Evolutionary conservation across 1,140 invertebrate genomes (phyloP).

Genomic region (Colletes gigas): DNA sequence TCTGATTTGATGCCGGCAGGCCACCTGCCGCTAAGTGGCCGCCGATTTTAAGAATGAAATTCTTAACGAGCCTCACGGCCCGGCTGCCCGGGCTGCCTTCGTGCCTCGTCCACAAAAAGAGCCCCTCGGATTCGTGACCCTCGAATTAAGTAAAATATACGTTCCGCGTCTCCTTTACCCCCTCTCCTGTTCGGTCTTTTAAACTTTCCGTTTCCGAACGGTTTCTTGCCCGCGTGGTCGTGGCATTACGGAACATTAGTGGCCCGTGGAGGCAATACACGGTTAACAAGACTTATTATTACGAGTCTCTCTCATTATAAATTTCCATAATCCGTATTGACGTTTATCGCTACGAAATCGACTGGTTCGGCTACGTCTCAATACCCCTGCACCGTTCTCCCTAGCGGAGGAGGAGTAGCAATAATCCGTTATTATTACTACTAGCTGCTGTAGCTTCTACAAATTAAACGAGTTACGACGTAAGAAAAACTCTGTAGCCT

Average conservation of each 20-base stretch:
- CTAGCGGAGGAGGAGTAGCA: neutral
- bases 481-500: neutral
- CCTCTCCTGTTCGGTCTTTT: neutral
- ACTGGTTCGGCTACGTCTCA: constrained; percentile 1
- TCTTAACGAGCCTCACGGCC: constrained; percentile 66
- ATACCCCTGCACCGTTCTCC: neutral
- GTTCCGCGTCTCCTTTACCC: constrained; percentile 1
- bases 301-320: constrained; percentile 33
- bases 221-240: neutral
- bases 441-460: too few species aligned
- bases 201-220: constrained; percentile 39
- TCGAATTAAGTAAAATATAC: constrained; percentile 64
- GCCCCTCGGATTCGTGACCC: constrained; percentile 45
- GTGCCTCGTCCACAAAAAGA: constrained; percentile 33
- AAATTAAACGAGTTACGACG: neutral
- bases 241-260: constrained; percentile 34
- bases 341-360: constrained; percentile 11
- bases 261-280: neutral
- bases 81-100: neutral
- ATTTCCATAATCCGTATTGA: constrained; percentile 40
- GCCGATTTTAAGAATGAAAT: constrained; percentile 72
- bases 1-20: constrained; percentile 75
- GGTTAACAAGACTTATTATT: constrained; percentile 48
- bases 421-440: neutral
- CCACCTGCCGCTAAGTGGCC: constrained; percentile 76